Base-by-base conservation (phyloP, 2,113 vertebrate species). In the Colossoma macropomum region DNA sequence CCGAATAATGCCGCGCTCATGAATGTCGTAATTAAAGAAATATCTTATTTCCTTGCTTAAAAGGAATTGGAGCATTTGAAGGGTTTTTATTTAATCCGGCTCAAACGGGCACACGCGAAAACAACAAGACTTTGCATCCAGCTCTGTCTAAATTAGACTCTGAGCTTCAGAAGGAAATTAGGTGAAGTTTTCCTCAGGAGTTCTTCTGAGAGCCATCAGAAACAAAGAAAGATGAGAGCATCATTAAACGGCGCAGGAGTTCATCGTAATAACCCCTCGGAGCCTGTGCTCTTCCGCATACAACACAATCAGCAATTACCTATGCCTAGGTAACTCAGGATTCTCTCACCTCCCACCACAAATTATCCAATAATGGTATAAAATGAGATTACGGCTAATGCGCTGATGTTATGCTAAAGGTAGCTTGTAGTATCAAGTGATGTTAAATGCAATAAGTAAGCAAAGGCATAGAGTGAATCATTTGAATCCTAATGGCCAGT, bases 21-120 rank as follows among this genome's bases (percentile, higher is more conserved):
- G 59, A 90, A 91, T 92, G 90, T 87, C 86, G 88, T 91, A 89
- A 91, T 92, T 89, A 87, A 90, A 88, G 54, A 89, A 89, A 83
- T 25, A 41, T 60, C 56, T 83, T 60, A 89, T 88, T 87, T 85
- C 50, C 63, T 45, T 27, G 25, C 32, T 75, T 25, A 75, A 86
- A 71, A 85, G 34, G 84, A 88, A 86, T 87, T 70, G 68, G 45
- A 81, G 84, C 69, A 80, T 87, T 75, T 72, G 69, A 80, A 41
- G 27, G 66, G 45, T 80, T 75, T 52, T 34, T 62, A 63, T 74
- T 75, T 38, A 60, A 81, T 78, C 30, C n/a, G 52, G 52, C n/a
- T 69, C 54, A 56, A 56, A 56, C 54, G 21, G 1, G 15, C 21
- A 23, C 54, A 1, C 54, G 6, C 0, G 12, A 60, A 75, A 27